Evolutionary conservation across 2,797 vertebrate genomes (phyloP), one percentile per base, ranked within the genome.

Genomic region (Megalops cyprinoides): DNA sequence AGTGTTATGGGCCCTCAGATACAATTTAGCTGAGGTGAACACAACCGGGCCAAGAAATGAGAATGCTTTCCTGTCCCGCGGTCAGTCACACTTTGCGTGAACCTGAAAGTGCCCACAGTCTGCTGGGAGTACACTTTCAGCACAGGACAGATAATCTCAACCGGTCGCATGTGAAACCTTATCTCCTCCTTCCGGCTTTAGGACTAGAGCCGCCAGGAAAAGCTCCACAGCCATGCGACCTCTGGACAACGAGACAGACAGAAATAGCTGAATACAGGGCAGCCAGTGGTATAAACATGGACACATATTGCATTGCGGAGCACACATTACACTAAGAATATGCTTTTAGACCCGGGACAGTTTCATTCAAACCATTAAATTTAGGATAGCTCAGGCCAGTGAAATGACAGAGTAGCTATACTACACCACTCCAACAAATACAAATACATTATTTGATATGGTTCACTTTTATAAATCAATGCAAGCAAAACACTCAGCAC

Each of bases 371-470:
- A 42, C 25, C 67, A 44, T 8, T 44, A n/a, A 1, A 20, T 71
- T 42, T n/a, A 20, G 3, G 44, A 71, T 65, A 65, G 3, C n/a
- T 44, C 15, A 14, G 20, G 5, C 37, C 28, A 69, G 31, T 42
- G 42, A 69, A 39, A 37, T 69, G 65, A 39, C 6, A 71, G 37
- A 44, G 1, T 67, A 28, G 56, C 12, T 60, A 69, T 44, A 71
- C 51, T 71, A 9, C 67, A 44, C 9, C 20, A 39, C 37, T 71
- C 67, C 20, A 44, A 44, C n/a, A 71, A 42, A 42, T 44, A 71
- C 67, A 71, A 71, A 71, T n/a, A 44, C 20, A 44, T 23, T 44
- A 37, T 71, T 71, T 71, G 39, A 44, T 71, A 20, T 42, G 37
- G 9, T 71, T 44, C n/a, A 71, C 67, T 4, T 37, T 67, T 18